phyloP scores from a whole-genome alignment of 2,797 vertebrate species.

The Otolemur crassicaudatus region DNA sequence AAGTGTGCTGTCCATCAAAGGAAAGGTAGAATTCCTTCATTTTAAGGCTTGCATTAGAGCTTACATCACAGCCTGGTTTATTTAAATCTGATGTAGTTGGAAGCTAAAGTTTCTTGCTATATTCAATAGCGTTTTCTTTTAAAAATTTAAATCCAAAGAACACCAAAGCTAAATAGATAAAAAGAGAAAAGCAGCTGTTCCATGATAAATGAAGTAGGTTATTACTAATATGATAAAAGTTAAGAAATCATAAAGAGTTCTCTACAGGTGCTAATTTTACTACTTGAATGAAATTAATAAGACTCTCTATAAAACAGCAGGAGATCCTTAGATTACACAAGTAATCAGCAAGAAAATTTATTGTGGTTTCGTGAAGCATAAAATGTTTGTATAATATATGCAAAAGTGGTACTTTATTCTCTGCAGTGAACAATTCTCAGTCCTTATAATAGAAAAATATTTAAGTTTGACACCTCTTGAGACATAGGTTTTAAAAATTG shows the following conservation, averaged over 20 bases:
- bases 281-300: slow-evolving; percentile 92
- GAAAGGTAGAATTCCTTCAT: neutral
- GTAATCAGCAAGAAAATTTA: slow-evolving; percentile 92
- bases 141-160: slow-evolving; percentile 20
- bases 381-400: slow-evolving; percentile 91
- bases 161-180: neutral
- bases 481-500: slow-evolving; percentile 88
- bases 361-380: slow-evolving; percentile 88
- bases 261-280: slow-evolving; percentile 92
- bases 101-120: neutral
- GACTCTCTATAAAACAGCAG: slow-evolving; percentile 90
- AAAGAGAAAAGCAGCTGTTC: slow-evolving; percentile 78
- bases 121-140: neutral
- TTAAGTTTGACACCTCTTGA: slow-evolving; percentile 89
- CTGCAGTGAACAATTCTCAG: slow-evolving; percentile 89
- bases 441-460: slow-evolving; percentile 91
- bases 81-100: neutral
- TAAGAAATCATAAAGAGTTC: slow-evolving; percentile 87
- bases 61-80: neutral
- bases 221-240: slow-evolving; percentile 85
- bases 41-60: neutral
- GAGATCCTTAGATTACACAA: slow-evolving; percentile 88
- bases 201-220: slow-evolving; percentile 78
- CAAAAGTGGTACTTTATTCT: slow-evolving; percentile 92
- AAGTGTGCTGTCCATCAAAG: neutral